These are phyloP conservation scores for Congeria kusceri DNA, from an alignment of 2,888 invertebrate species.

Conservation along the genomic window DNA sequence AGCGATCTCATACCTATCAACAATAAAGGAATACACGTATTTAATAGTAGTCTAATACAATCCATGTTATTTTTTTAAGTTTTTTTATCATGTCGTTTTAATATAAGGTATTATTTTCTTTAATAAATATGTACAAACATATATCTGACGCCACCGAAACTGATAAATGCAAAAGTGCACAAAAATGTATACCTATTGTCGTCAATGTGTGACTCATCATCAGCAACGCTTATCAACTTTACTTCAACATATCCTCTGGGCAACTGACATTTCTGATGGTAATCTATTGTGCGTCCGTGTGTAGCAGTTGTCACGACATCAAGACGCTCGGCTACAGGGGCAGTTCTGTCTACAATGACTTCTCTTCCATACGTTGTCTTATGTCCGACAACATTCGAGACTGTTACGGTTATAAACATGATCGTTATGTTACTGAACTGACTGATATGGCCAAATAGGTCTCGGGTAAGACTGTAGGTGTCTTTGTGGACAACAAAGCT, in stretches of 20 bases:
- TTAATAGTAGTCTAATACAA: background rate
- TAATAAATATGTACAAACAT: no score
- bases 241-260: conserved; percentile 63
- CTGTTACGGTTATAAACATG: conserved; percentile 46
- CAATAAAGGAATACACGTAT: background rate
- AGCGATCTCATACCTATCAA: conserved; percentile 36
- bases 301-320: conserved; percentile 56
- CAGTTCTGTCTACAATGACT: conserved; percentile 58
- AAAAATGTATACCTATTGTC: conserved; percentile 33
- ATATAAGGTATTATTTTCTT: no score
- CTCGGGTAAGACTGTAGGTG: conserved; percentile 30
- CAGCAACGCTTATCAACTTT: conserved; percentile 28
- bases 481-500: conserved; percentile 28
- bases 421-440: conserved; percentile 8
- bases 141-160: no score
- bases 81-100: no score
- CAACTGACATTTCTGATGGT: conserved; percentile 61
- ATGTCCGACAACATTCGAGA: conserved; percentile 56
- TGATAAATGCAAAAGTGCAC: no score
- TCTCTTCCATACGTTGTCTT: conserved; percentile 36
- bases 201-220: conserved; percentile 64
- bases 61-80: no score
- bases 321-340: conserved; percentile 50
- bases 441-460: conserved; percentile 26
- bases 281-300: conserved; percentile 8